Base-by-base conservation (phyloP, 2,797 vertebrate species). In the Sebastes baramenuke region DNA sequence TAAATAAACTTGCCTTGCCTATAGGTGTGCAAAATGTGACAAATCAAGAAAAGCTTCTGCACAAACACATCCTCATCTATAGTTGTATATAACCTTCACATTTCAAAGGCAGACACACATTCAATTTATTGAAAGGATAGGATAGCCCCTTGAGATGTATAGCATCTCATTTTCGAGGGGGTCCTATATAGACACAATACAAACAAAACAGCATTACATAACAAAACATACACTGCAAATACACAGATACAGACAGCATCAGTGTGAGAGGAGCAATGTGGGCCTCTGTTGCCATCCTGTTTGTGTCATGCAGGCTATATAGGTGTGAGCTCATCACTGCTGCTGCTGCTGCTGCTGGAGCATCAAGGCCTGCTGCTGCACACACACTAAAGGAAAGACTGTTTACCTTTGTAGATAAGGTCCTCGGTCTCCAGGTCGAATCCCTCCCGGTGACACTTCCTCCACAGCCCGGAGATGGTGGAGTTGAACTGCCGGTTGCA, bases 401-500 rank as follows among this genome's bases (percentile, higher is more conserved):
- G 87, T 94, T 94, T 94, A 98, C 97, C 97, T 97, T 96, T 97
- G 74, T 95, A 94, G 81, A 97, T 97, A 24, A 97, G 96, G 92
- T 97, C 97, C 90, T 98, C 97, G 72, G 96, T 97, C 91, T 98
- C 97, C 92, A 96, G 94, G 93, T 98, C 97, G 94, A 97, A 98
- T 32, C 97, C 97, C 34, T 96, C 95, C 72, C 97, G 96, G 90
- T 96, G 96, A 84, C 97, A 98, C 93, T 95, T 97, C 85, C 97
- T 96, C 97, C 97, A 98, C 8, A 98, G 96, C 46, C 97, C 97
- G 72, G 97, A 97, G 67, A 97, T 93, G 61, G 97, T 97, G 87
- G 97, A 98, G 92, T 98, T 98, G 78, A 97, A 97, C 94, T 97
- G 96, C 59, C 97, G 97, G 81, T 94, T 96, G 95, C 97, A 97